Percentiles rank a stretch among this genome's conserved stretches.
phyloP scores from a whole-genome alignment of 1,140 invertebrate species.

The Dendrolimus punctatus region DNA sequence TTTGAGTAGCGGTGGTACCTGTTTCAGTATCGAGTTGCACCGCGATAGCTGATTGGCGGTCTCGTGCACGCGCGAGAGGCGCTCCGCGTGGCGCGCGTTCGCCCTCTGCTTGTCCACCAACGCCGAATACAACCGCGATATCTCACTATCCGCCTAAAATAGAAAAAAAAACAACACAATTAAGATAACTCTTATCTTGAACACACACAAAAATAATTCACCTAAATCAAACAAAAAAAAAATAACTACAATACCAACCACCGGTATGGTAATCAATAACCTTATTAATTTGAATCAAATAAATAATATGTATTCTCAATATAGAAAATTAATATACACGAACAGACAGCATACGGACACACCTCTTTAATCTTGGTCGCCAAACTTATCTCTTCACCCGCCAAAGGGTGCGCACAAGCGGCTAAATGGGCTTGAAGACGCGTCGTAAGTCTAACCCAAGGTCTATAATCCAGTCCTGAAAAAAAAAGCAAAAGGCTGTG shows the following conservation, averaged over 20 bases:
- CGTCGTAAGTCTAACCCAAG: conserved; percentile 76
- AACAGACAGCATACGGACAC: conserved; percentile 3
- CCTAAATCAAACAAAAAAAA: no score
- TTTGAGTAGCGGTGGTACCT: no score
- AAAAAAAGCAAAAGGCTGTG: no score
- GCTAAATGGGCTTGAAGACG: conserved; percentile 85
- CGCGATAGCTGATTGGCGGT: conserved; percentile 79
- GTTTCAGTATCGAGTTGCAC: conserved; percentile 86
- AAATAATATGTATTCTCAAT: no score
- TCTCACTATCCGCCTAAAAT: conserved; percentile 79
- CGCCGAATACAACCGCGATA: conserved; percentile 78
- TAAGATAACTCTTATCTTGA: no score
- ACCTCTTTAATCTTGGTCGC: conserved; percentile 84
- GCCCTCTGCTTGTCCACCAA: conserved; percentile 87
- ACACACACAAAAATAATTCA: neutral
- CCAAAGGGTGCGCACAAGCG: conserved; percentile 80
- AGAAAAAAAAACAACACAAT: no score
- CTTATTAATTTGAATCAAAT: no score
- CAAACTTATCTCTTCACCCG: conserved; percentile 81
- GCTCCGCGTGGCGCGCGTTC: conserved; percentile 88
- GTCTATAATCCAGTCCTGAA: conserved; percentile 72
- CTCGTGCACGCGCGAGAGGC: conserved; percentile 82
- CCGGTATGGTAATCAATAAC: no score
- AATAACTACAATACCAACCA: no score
- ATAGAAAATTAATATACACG: no score